Evolutionary conservation across 2,113 vertebrate genomes (phyloP).

Genomic region (Cyrtonyx montezumae): DNA sequence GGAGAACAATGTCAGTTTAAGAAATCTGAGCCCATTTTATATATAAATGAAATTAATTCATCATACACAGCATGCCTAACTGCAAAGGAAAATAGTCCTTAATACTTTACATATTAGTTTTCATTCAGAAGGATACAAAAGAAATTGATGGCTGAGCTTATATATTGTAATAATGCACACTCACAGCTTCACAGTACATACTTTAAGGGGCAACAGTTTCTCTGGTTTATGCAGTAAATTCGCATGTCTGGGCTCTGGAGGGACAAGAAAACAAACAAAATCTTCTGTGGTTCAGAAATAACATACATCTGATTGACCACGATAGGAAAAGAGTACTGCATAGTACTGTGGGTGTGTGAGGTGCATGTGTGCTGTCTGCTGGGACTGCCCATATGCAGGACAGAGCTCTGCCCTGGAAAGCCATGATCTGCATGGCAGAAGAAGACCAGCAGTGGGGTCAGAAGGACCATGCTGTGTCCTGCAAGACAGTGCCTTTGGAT

Average conservation of each 20-base stretch:
- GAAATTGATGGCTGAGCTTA: neutral
- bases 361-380: neutral
- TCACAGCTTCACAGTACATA: neutral
- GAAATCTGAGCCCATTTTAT: constrained; percentile 21
- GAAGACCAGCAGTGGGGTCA: neutral
- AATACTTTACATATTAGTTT: neutral
- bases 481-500: neutral
- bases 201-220: neutral
- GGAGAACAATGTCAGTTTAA: neutral
- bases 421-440: neutral
- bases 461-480: neutral
- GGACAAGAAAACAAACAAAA: neutral
- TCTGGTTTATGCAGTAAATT: neutral
- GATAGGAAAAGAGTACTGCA: neutral
- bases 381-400: rapidly evolving
- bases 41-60: constrained; percentile 37
- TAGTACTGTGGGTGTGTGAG: neutral
- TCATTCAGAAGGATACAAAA: constrained; percentile 9
- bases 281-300: neutral
- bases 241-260: neutral
- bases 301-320: neutral
- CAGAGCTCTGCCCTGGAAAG: neutral
- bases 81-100: neutral
- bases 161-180: neutral
- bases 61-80: neutral